phyloP scores from a whole-genome alignment of 2,888 invertebrate species.

The Eudasyphora cyanicolor region DNA sequence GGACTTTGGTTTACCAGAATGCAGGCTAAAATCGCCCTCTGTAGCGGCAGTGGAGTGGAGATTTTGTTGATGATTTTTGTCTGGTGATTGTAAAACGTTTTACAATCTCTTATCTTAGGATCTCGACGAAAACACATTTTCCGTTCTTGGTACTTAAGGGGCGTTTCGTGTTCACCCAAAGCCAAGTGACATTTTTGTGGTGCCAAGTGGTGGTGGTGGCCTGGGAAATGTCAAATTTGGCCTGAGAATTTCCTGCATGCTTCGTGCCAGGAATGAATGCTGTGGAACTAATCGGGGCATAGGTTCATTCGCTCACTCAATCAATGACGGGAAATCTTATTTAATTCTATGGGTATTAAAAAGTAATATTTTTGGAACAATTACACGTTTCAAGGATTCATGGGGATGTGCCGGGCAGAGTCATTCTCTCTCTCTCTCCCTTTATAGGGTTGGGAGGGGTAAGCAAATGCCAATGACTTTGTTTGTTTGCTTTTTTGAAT shows the following conservation, averaged over 20 bases:
- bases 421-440: neutral
- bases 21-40: too few relatives aligned
- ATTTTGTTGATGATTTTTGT: constrained; percentile 30
- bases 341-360: constrained; percentile 58
- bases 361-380: constrained; percentile 61
- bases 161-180: constrained; percentile 12
- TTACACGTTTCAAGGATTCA: constrained; percentile 56
- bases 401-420: neutral
- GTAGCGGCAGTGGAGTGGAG: neutral
- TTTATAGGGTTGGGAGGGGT: neutral
- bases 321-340: constrained; percentile 21
- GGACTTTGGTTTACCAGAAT: too few relatives aligned
- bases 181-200: constrained; percentile 62
- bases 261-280: constrained; percentile 20
- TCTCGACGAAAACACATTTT: neutral
- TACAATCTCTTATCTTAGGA: constrained; percentile 45
- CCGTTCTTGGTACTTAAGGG: neutral
- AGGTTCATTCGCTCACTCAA: constrained; percentile 54
- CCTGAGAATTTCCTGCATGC: constrained; percentile 3
- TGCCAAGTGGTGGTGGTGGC: constrained; percentile 32
- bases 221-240: constrained; percentile 42
- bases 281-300: constrained; percentile 64
- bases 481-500: constrained; percentile 16
- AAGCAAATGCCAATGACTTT: constrained; percentile 21
- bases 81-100: constrained; percentile 49